These are phyloP conservation scores for Pelecanus crispus DNA, from an alignment of 2,113 vertebrate species.

Conservation along the genomic window DNA sequence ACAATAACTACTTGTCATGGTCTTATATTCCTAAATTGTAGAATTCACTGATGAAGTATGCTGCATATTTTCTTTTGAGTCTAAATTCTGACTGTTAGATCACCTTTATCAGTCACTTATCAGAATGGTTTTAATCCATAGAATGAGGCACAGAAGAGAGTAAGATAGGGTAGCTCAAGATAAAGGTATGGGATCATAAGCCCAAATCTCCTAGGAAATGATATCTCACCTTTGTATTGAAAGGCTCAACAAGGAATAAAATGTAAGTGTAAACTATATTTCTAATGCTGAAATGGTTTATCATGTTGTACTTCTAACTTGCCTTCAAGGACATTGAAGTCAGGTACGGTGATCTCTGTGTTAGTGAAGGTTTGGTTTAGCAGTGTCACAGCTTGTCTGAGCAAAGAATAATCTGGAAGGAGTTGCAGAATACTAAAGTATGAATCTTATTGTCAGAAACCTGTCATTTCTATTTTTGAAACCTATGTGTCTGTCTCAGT, in stretches of 20 bases:
- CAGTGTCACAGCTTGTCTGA: not conserved
- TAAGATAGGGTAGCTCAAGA: not conserved
- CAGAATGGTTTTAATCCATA: not conserved
- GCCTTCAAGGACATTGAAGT: not conserved
- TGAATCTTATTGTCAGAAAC: not conserved
- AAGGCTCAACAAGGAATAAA: conserved; percentile 24
- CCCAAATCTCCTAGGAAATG: conserved; percentile 17
- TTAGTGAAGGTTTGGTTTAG: not conserved
- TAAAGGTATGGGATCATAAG: not conserved
- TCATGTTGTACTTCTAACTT: not conserved
- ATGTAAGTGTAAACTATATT: not conserved
- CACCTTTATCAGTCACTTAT: not conserved
- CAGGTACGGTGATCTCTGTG: not conserved
- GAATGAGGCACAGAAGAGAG: not conserved
- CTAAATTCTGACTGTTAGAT: conserved; percentile 12
- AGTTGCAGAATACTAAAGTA: not conserved
- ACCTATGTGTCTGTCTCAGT: not conserved
- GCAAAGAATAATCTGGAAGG: not conserved
- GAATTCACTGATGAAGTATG: not conserved
- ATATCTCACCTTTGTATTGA: conserved; percentile 32
- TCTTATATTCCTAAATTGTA: not conserved
- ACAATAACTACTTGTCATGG: not conserved
- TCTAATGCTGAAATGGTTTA: conserved; percentile 13
- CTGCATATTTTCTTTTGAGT: not conserved
- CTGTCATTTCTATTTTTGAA: not conserved